Evolutionary conservation across 2,797 vertebrate species (phyloP), one percentile per base, ranked within the genome.

Genomic region (Danio kyathit): DNA sequence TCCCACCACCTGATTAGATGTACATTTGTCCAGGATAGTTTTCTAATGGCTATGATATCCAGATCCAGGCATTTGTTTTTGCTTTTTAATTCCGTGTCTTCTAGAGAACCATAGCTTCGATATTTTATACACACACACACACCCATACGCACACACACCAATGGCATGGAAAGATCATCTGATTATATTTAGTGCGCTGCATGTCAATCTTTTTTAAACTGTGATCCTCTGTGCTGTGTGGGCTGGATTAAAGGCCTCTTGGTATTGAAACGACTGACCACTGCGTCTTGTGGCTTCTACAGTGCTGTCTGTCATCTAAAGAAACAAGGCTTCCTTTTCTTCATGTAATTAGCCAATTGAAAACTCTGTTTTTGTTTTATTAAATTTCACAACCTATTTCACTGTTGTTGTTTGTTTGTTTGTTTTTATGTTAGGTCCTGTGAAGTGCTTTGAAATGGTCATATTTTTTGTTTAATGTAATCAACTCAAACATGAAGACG

Each of bases 331-430:
- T 80, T 66, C 57, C 70, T 38, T 70, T 70, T 82, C 66, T 46
- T 82, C 52, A 75, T 81, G 6, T 48, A 66, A 17, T 82, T n/a
- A 38, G 52, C 52, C 60, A 16, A 63, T 64, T 83, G 29, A 69
- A 7, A 83, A 71, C 38, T 8, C 61, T 64, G 60, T 86, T 90
- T 90, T 88, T 81, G 87, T 88, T 88, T 83, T 87, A 94, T 89
- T 91, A 93, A 94, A 92, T 65, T 74, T 88, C 80, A 87, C 88
- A 76, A 88, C 82, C 72, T 44, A 81, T 78, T 63, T 83, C 49
- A 38, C 40, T 76, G 17, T 5, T 0, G 56, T 67, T 65, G 38
- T 13, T 0, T 3, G 61, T 38, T 81, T 43, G 9, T 64, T 13
- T 9, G 64, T 13, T 56, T n/a, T n/a, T n/a, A n/a, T n/a, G n/a